Conservation (phyloP, 2,113 vertebrate species). For the Varanus komodoensis region DNA sequence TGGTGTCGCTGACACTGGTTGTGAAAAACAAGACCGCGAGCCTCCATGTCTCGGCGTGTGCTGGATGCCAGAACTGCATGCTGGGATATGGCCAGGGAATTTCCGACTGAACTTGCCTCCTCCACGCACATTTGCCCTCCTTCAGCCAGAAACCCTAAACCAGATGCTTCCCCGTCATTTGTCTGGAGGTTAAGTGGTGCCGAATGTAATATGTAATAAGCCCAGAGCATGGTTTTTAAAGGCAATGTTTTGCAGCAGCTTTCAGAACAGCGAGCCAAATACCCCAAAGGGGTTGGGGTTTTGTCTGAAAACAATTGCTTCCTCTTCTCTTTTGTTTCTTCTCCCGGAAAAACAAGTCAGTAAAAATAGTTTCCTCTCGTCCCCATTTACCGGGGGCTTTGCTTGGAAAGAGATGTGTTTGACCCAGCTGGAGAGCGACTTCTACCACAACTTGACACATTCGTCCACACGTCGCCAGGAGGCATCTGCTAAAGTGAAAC, state of each 20-base stretch:
- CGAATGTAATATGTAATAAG: conserved; percentile 47
- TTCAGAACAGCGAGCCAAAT: conserved; percentile 51
- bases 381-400: background rate
- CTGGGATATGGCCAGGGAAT: conserved; percentile 68
- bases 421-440: background rate
- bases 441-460: too few relatives aligned
- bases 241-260: conserved; percentile 30
- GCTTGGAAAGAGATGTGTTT: background rate
- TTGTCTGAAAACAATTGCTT: background rate
- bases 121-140: conserved; percentile 50
- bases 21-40: too few relatives aligned
- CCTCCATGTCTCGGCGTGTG: background rate
- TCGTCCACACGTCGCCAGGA: background rate
- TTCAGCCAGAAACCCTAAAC: conserved; percentile 43
- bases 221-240: background rate
- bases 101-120: conserved; percentile 68
- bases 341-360: conserved; percentile 23
- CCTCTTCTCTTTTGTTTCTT: conserved; percentile 45
- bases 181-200: conserved; percentile 49
- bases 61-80: fast-evolving
- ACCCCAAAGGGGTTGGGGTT: background rate
- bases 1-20: too few relatives aligned
- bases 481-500: background rate
- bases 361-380: conserved; percentile 19
- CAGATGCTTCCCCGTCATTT: conserved; percentile 60